Percentiles rank a stretch among this genome's conserved stretches.
Conservation (phyloP, 2,797 vertebrate genomes). For the Pangasius krempfi region DNA sequence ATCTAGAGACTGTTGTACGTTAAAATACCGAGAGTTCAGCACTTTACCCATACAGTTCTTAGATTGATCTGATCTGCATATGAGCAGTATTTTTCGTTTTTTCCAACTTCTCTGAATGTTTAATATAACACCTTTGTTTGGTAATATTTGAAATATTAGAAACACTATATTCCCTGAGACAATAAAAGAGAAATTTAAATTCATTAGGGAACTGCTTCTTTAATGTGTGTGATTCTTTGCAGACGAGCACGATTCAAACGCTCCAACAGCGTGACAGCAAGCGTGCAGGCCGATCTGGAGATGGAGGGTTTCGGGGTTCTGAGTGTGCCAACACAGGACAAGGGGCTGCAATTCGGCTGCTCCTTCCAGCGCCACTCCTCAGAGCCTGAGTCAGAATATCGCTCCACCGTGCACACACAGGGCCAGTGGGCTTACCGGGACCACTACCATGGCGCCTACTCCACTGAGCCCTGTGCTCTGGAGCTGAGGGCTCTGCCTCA, state of each 20-base stretch:
- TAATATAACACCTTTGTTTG: neutral
- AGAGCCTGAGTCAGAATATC: constrained; percentile 94
- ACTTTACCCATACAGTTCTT: neutral
- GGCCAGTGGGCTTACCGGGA: constrained; percentile 98
- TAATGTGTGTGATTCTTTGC: constrained; percentile 39
- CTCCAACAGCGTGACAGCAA: constrained; percentile 97
- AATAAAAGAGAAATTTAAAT: neutral
- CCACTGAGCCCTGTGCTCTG: constrained; percentile 73
- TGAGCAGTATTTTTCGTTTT: neutral
- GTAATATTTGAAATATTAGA: neutral
- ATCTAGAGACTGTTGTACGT: neutral
- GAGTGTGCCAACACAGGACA: constrained; percentile 91
- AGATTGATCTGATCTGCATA: neutral
- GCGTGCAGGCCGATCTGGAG: constrained; percentile 97
- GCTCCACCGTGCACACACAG: constrained; percentile 94
- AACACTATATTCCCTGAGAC: neutral
- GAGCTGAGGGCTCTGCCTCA: constrained; percentile 74
- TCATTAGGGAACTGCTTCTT: neutral
- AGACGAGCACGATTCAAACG: constrained; percentile 96
- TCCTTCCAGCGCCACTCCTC: constrained; percentile 97
- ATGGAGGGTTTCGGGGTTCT: constrained; percentile 86
- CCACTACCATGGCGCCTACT: constrained; percentile 79
- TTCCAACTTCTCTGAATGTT: neutral
- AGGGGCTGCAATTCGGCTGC: constrained; percentile 94
- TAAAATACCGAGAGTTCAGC: neutral